A percentile compares a stretch with the other conserved stretches of the same genome.
phyloP scores from a whole-genome alignment of 2,113 vertebrate genomes.

The Alectura lathami region DNA sequence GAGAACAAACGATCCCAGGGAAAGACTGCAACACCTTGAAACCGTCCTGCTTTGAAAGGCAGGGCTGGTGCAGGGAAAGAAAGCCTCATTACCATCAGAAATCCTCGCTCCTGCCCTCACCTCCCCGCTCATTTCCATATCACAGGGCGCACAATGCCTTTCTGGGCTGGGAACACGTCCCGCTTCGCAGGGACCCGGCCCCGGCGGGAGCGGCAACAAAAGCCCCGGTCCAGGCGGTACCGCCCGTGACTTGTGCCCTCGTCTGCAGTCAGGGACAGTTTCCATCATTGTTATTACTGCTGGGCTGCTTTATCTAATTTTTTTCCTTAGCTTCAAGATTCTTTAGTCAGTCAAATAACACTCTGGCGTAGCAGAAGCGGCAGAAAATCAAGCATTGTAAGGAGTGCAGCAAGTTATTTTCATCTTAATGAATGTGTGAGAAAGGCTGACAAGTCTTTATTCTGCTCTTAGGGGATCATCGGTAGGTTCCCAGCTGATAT shows the following conservation, averaged over 20 bases:
- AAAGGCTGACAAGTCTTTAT: constrained; percentile 52
- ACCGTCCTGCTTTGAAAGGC: constrained; percentile 1
- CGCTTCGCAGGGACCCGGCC: background rate
- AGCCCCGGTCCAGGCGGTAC: background rate
- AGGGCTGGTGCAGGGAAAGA: constrained; percentile 1
- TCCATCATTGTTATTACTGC: constrained; percentile 16
- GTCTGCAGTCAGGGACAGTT: background rate
- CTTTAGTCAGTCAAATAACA: constrained; percentile 64
- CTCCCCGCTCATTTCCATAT: constrained; percentile 44
- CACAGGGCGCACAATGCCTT: constrained; percentile 43
- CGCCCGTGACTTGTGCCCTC: background rate
- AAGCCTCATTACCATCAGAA: constrained; percentile 65
- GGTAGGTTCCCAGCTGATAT: constrained; percentile 26
- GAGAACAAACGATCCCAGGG: constrained; percentile 2
- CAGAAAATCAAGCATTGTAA: constrained; percentile 51
- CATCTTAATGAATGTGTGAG: constrained; percentile 15
- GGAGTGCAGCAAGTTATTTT: constrained; percentile 56
- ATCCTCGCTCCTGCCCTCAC: constrained; percentile 32
- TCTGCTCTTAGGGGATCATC: constrained; percentile 56
- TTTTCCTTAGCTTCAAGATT: background rate
- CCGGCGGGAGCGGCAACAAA: constrained; percentile 26
- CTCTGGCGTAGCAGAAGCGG: constrained; percentile 30
- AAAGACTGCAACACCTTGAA: constrained; percentile 47
- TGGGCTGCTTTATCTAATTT: background rate
- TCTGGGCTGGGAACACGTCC: constrained; percentile 33